These are phyloP conservation scores for Cephalopholis sonnerati DNA, from an alignment of 2,113 vertebrate genomes.

Conservation along the genomic window DNA sequence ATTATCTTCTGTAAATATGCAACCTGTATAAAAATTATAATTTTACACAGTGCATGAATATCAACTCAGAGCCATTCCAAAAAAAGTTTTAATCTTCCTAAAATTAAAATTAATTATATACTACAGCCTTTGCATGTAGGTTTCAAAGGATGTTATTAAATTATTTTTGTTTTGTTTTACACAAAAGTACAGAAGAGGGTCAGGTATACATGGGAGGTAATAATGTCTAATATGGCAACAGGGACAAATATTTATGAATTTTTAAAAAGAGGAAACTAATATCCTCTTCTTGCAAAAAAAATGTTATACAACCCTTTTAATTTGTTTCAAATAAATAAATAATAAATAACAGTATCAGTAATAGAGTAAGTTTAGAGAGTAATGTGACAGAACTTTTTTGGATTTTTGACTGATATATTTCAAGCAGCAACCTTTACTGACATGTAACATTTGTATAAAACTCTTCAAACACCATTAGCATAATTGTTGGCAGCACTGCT, in stretches of 20 bases:
- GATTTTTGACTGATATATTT: not conserved
- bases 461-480: not conserved
- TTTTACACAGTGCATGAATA: not conserved
- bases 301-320: too few relatives aligned
- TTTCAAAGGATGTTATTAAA: not conserved
- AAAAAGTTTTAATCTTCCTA: not conserved
- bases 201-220: not conserved
- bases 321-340: too few relatives aligned
- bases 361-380: not conserved
- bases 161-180: not conserved
- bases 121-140: not conserved
- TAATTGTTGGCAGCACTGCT: slow-evolving; percentile 5
- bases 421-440: not conserved
- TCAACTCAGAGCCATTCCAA: not conserved
- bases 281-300: not conserved
- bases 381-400: not conserved
- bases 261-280: not conserved
- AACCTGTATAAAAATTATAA: not conserved
- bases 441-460: slow-evolving; percentile 13
- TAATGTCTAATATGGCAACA: not conserved
- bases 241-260: not conserved
- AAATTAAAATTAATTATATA: not conserved
- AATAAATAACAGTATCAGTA: not conserved
- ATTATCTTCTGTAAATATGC: not conserved
- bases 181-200: not conserved